Evolutionary conservation across 2,113 vertebrate genomes (phyloP), one percentile per base, ranked within the genome.

Genomic region (Oryzias javanicus): DNA sequence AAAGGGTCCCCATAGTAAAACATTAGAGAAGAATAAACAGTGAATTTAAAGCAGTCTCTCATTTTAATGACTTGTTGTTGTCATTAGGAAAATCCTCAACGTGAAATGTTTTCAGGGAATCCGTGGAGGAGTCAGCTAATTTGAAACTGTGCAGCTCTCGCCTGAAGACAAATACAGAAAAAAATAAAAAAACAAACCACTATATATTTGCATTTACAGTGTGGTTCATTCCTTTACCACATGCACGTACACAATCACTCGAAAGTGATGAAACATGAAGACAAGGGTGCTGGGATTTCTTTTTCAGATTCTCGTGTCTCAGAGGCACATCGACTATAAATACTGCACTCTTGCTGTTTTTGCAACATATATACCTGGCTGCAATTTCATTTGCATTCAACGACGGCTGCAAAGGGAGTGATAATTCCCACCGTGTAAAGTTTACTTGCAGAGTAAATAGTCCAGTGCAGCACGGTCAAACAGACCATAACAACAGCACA

Each of bases 41-140:
- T 57, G 68, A 79, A 83, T 83, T 70, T 73, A 66, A 83, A 83
- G 78, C 77, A 45, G 82, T 72, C 48, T 81, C 67, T 75, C 63
- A 56, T 82, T 86, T 86, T 80, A 87, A 89, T 79, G 78, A 83
- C 76, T 86, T 80, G 70, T 79, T 79, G 70, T 84, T 83, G 69
- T 78, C 71, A 77, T 76, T 63, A 73, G 72, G 82, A 83, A 76
- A 83, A 78, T 64, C 65, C 40, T 71, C 69, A 78, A 76, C 67
- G 56, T 72, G 41, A 67, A 77, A 83, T 74, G 81, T 81, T 76
- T 85, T 77, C 67, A 53, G 72, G 84, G 82, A 55, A 67, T 74
- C 54, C 53, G 46, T 50, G 60, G 63, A 71, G 73, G 63, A 83
- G 71, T 79, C 47, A 27, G 69, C 71, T 80, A 63, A 74, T 79